Evolutionary conservation across 2,113 vertebrate species (phyloP), one percentile per base, ranked within the genome.

Genomic region (Tor tambroides): DNA sequence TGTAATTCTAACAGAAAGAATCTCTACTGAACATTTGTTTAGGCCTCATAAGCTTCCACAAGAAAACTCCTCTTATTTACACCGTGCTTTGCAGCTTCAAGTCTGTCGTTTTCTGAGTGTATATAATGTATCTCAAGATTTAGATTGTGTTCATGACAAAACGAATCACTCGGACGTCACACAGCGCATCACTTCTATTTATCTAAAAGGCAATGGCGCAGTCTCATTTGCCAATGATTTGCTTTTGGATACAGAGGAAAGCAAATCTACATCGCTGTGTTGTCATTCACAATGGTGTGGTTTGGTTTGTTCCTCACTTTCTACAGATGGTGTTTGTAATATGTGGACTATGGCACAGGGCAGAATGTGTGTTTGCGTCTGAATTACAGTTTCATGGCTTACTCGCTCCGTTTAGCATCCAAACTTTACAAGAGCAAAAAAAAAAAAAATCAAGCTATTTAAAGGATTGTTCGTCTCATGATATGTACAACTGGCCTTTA

Each of bases 41-140:
- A 83, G 89, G 87, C 89, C 88, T 67, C 67, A 82, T 84, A 80
- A 71, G 72, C 85, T 87, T 89, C 89, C 90, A 54, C 86, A 69
- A 67, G 81, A 84, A 93, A 91, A 91, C 90, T 74, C 85, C 87
- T 88, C 32, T 26, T 91, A 92, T 92, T 92, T 93, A 92, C 92
- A 92, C 85, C 49, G 71, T 41, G 71, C 2, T n/a, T 59, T 74
- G 82, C 63, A 87, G 80, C 49, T 81, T 21, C 88, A 78, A 38
- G 54, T 59, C 71, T n/a, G 87, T 67, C 65, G 30, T 89, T 65
- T 84, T n/a, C 32, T 74, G 32, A 43, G 41, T 46, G 30, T 19
- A 35, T 35, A 32, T 71, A 35, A 35, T 21, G 67, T 32, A 23
- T 72, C 35, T n/a, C 35, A 72, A 43, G 49, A 63, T 28, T 54